These are phyloP conservation scores for Toxostoma redivivum DNA, from an alignment of 2,113 vertebrate genomes.

Conservation along the genomic window DNA sequence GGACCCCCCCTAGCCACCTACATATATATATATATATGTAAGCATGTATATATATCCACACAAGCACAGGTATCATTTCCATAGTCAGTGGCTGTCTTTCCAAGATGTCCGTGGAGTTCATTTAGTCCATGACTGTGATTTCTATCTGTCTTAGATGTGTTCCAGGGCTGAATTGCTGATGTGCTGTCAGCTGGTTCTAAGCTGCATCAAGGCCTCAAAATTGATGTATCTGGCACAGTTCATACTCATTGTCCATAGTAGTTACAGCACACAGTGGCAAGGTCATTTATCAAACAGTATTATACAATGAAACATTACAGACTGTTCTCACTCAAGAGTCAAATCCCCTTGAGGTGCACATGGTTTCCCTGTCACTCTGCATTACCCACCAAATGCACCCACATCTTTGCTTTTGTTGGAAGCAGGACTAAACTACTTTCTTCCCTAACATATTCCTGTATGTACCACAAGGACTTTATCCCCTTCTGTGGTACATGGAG, in stretches of 20 bases:
- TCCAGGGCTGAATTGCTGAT: too few species aligned
- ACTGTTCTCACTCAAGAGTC: background rate
- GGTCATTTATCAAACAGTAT: background rate
- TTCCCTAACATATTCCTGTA: background rate
- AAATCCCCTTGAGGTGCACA: background rate
- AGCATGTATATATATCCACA: background rate
- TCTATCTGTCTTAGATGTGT: background rate
- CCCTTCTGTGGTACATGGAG: background rate
- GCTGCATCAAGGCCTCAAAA: background rate
- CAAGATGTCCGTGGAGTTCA: background rate
- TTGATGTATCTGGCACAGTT: background rate
- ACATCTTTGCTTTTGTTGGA: background rate
- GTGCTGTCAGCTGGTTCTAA: background rate
- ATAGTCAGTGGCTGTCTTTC: background rate
- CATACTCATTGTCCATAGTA: background rate
- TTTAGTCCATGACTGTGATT: background rate
- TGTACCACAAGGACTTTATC: background rate
- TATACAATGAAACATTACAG: background rate
- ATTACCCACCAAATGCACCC: background rate
- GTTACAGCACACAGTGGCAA: background rate
- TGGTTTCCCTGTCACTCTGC: background rate
- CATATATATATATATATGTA: rapidly evolving
- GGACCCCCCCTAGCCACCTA: too few species aligned
- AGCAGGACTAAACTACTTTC: background rate
- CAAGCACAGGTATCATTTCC: background rate